Base-by-base conservation (phyloP, 2,797 vertebrate genomes). In the Eulemur coronatus region DNA sequence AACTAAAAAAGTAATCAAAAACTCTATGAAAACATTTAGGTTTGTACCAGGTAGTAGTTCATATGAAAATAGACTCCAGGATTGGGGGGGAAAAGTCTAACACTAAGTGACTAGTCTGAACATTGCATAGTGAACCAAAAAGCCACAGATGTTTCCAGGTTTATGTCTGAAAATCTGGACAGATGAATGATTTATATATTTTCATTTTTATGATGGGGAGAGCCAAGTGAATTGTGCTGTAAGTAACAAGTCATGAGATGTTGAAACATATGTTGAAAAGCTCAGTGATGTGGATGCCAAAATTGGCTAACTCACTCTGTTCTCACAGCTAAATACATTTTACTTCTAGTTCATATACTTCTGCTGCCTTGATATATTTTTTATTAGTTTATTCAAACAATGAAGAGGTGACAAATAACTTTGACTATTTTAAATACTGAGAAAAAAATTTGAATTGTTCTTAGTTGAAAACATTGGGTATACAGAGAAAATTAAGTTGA, bases 181-280 rank as follows among this genome's bases (percentile, higher is more conserved):
- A 97, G 88, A 98, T 97, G 98, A 96, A 98, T 98, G 88, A 98
- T 98, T 98, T 98, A 98, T 98, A 80, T 96, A 63, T 98, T 98
- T 98, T 98, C 65, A 97, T 98, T 98, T 98, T 98, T 98, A 97
- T 97, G 95, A 97, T 84, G 72, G 90, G 96, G 75, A 97, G 78
- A 97, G 78, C 92, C 84, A 97, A 84, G 92, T 96, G 92, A 98
- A 98, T 94, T 98, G 93, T 98, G 97, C 97, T 98, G 90, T 97
- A 98, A 98, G 95, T 97, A 98, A 97, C 97, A 98, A 97, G 97
- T 98, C 98, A 97, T 89, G 92, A 98, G 96, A 98, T 98, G 89
- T 86, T 97, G 95, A 97, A 98, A 97, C 97, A 98, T 96, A 98
- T 97, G 98, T 72, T 97, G 96, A 96, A 98, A 98, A 98, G 87